These are phyloP conservation scores for Phyto melanocephala DNA, from an alignment of 2,888 invertebrate genomes.

Conservation along the genomic window DNA sequence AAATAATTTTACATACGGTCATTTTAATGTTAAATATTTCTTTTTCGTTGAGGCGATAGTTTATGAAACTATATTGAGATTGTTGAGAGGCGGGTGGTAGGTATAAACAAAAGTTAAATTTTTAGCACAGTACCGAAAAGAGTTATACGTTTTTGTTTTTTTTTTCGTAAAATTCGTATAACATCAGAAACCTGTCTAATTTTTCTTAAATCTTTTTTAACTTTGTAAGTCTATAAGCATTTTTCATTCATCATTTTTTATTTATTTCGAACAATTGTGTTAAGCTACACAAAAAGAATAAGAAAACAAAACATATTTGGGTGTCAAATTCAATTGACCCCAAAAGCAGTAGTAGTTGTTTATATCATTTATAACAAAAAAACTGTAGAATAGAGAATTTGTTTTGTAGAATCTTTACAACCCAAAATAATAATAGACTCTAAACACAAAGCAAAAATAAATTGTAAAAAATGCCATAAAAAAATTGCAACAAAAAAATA, in stretches of 20 bases:
- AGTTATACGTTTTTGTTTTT: too few relatives aligned
- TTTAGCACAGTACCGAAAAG: too few relatives aligned
- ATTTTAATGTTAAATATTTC: too few relatives aligned
- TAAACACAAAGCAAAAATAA: not conserved
- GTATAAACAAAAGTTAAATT: too few relatives aligned
- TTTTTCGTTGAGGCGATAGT: too few relatives aligned
- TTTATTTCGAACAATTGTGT: not conserved
- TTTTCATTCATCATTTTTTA: not conserved
- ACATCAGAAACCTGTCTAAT: too few relatives aligned
- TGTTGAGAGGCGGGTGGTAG: too few relatives aligned
- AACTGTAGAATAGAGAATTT: constrained; percentile 5
- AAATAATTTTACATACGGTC: too few relatives aligned
- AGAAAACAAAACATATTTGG: not conserved
- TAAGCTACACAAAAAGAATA: not conserved
- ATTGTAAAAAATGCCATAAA: not conserved
- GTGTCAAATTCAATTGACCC: constrained; percentile 62
- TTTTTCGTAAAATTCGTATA: too few relatives aligned
- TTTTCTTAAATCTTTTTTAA: too few relatives aligned
- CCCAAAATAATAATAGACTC: constrained; percentile 23
- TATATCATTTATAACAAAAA: not conserved
- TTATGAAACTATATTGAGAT: too few relatives aligned
- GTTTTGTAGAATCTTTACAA: not conserved
- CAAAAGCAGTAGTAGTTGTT: constrained; percentile 16
- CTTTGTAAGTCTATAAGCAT: too few relatives aligned
- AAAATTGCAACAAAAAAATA: not conserved